These are phyloP conservation scores for Eulemur macaco DNA, from an alignment of 2,113 vertebrate species.

Conservation along the genomic window DNA sequence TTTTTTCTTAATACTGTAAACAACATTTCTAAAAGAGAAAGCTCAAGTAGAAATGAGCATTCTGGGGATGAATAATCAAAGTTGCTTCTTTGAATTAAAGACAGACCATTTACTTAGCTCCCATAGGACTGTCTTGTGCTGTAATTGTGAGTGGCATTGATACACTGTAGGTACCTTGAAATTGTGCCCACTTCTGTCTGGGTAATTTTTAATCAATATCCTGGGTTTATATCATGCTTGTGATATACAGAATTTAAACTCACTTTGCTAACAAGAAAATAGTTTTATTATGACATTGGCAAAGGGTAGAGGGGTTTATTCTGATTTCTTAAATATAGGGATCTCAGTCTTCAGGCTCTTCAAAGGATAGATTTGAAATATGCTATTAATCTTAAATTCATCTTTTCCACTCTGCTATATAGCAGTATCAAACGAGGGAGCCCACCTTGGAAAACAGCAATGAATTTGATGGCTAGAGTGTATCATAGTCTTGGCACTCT, in stretches of 20 bases:
- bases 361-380: conserved; percentile 6
- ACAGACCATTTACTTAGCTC: neutral
- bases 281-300: neutral
- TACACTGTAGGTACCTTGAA: neutral
- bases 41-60: neutral
- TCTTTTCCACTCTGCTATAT: neutral
- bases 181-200: neutral
- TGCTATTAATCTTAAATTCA: neutral
- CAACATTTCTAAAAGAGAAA: neutral
- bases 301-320: neutral
- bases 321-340: neutral
- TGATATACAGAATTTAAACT: neutral
- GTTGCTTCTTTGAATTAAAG: neutral
- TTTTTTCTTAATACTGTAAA: neutral
- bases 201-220: conserved; percentile 6
- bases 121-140: neutral
- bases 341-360: neutral
- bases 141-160: neutral
- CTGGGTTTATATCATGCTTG: neutral
- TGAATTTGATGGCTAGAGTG: neutral
- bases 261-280: neutral
- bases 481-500: neutral
- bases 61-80: neutral
- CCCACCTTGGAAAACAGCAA: neutral
- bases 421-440: neutral